Conservation (phyloP, 2,888 invertebrate species). For the Pemphredon lugubris region DNA sequence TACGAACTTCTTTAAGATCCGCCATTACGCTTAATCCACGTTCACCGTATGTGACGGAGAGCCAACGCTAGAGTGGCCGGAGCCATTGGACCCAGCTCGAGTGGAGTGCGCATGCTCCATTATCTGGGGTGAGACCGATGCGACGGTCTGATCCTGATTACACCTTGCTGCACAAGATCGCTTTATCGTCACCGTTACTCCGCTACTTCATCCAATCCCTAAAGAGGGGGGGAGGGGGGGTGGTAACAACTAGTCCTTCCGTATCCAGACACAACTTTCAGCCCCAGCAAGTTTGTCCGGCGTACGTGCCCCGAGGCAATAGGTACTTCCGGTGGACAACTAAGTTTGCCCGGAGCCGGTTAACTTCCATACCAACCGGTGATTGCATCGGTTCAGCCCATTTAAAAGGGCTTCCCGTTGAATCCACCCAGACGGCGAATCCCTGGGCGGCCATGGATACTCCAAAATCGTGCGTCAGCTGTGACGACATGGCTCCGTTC, state of each 20-base stretch:
- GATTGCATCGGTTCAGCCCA: slow-evolving; percentile 56
- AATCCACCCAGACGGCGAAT: slow-evolving; percentile 14
- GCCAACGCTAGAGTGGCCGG: neutral
- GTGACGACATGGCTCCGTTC: slow-evolving; percentile 34
- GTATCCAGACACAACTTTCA: slow-evolving; percentile 48
- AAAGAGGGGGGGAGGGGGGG: neutral
- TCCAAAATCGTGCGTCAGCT: slow-evolving; percentile 38
- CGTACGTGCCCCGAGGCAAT: slow-evolving; percentile 45
- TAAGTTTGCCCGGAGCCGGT: slow-evolving; percentile 53
- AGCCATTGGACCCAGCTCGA: slow-evolving; percentile 19
- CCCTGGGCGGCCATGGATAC: slow-evolving; percentile 16
- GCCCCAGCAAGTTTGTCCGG: slow-evolving; percentile 38
- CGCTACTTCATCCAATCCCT: slow-evolving; percentile 5
- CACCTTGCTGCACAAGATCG: slow-evolving; percentile 1
- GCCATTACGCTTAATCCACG: slow-evolving; percentile 23
- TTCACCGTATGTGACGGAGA: too few species aligned
- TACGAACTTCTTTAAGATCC: slow-evolving; percentile 8
- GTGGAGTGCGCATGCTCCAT: slow-evolving; percentile 10
- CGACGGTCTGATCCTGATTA: slow-evolving; percentile 16
- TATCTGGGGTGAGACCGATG: slow-evolving; percentile 11
- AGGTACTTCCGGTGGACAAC: slow-evolving; percentile 50
- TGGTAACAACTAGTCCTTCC: slow-evolving; percentile 30
- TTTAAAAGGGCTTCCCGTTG: slow-evolving; percentile 39
- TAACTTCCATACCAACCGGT: slow-evolving; percentile 57
- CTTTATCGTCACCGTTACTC: slow-evolving; percentile 14